Percentiles rank a stretch among this genome's conserved stretches.
Conservation (phyloP, 1,140 invertebrate species). For the Dinoponera quadriceps region DNA sequence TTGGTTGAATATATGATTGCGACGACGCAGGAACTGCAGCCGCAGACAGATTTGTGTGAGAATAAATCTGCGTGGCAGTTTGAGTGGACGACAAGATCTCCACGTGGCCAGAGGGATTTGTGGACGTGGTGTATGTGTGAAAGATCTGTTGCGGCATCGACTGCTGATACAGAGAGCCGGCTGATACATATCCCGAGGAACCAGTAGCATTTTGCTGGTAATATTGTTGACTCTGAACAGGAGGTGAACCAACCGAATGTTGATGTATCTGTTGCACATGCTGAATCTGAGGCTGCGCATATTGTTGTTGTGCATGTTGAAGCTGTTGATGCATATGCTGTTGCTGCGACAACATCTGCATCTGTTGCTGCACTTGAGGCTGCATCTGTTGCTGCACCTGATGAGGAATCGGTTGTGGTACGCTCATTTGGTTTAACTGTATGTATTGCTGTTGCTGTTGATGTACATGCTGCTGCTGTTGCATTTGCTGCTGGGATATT, state of each 20-base stretch:
- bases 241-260: constrained; percentile 73
- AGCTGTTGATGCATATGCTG: constrained; percentile 73
- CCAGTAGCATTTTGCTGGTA: constrained; percentile 78
- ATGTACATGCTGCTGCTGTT: constrained; percentile 78
- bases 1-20: constrained; percentile 75
- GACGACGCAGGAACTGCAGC: constrained; percentile 74
- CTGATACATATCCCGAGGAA: constrained; percentile 69
- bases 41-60: constrained; percentile 74
- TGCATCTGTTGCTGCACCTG: constrained; percentile 81
- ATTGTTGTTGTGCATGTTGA: constrained; percentile 71
- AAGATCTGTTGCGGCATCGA: constrained; percentile 85
- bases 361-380: constrained; percentile 75
- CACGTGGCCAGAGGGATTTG: constrained; percentile 77
- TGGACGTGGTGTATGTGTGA: constrained; percentile 79
- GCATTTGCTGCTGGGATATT: constrained; percentile 81
- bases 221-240: constrained; percentile 79
- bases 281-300: constrained; percentile 70
- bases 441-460: constrained; percentile 73
- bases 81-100: constrained; percentile 80
- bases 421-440: constrained; percentile 84
- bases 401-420: constrained; percentile 85
- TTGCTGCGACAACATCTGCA: constrained; percentile 80
- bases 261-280: constrained; percentile 81
- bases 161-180: constrained; percentile 77
- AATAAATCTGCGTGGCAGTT: constrained; percentile 78